phyloP scores from a whole-genome alignment of 2,888 invertebrate species.

The Shargacucullia verbasci region DNA sequence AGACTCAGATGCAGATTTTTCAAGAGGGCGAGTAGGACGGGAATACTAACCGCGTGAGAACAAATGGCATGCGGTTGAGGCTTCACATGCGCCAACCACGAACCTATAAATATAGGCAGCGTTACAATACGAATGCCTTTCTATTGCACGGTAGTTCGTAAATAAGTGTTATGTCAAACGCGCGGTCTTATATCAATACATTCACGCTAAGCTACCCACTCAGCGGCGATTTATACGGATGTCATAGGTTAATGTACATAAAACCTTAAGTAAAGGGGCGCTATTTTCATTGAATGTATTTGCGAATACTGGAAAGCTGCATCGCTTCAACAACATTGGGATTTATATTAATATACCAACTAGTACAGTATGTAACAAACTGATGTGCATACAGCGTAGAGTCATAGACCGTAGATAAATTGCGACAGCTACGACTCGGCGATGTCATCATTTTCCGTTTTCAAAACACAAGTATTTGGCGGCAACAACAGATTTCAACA shows the following conservation, averaged over 20 bases:
- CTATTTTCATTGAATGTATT: slow-evolving; percentile 29
- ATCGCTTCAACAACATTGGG: slow-evolving; percentile 18
- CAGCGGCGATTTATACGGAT: slow-evolving; percentile 51
- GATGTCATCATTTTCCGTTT: slow-evolving; percentile 12
- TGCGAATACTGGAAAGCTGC: slow-evolving; percentile 37
- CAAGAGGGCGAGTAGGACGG: slow-evolving; percentile 66
- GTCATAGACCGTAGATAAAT: slow-evolving; percentile 12
- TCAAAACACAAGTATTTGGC: neutral
- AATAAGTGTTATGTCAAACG: slow-evolving; percentile 68
- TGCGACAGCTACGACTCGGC: slow-evolving; percentile 25
- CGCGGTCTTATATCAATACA: slow-evolving; percentile 61
- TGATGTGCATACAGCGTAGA: slow-evolving; percentile 16
- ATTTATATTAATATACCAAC: slow-evolving; percentile 20
- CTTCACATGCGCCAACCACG: slow-evolving; percentile 71
- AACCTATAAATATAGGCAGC: slow-evolving; percentile 67
- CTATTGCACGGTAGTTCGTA: slow-evolving; percentile 69
- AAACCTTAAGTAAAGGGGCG: slow-evolving; percentile 41
- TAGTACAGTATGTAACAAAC: slow-evolving; percentile 12
- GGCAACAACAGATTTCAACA: slow-evolving; percentile 36
- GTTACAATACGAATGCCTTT: slow-evolving; percentile 69
- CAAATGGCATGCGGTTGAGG: slow-evolving; percentile 73
- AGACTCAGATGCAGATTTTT: slow-evolving; percentile 60
- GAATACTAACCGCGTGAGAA: slow-evolving; percentile 81
- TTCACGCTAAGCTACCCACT: slow-evolving; percentile 52
- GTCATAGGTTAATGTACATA: slow-evolving; percentile 54